A percentile compares a stretch with the other conserved stretches of the same genome.
Evolutionary conservation across 2,888 invertebrate species (phyloP).

Genomic region (Drosophila mayaguana): DNA sequence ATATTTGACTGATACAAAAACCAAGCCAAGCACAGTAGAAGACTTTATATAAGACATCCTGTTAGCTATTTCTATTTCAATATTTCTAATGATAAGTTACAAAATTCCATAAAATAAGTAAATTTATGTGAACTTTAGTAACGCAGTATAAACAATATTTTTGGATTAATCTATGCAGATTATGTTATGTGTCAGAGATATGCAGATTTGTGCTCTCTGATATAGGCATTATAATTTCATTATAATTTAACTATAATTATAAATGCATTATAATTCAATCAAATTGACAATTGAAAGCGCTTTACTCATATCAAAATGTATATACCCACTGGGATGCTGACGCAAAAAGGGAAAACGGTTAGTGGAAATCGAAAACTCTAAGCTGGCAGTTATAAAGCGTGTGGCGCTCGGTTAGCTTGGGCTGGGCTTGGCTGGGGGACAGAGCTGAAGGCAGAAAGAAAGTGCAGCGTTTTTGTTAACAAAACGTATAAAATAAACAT

Average conservation of each 20-base stretch:
- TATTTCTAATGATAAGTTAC: no score
- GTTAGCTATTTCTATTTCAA: no score
- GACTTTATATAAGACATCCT: no score
- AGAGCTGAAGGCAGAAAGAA: constrained; percentile 17
- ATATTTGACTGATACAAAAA: no score
- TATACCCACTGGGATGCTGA: neutral
- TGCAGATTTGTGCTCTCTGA: neutral
- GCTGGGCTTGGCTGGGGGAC: neutral
- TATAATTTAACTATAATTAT: neutral
- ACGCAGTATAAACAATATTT: no score
- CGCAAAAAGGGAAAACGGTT: neutral
- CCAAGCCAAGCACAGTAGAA: no score
- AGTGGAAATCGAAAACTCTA: constrained; percentile 2
- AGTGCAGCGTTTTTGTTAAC: constrained; percentile 32
- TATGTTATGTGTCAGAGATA: no score
- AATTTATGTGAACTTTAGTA: no score
- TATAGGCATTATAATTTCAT: neutral
- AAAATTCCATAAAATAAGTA: no score
- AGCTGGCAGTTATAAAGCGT: neutral
- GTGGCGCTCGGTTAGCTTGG: neutral
- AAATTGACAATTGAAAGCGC: neutral
- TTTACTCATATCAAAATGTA: neutral
- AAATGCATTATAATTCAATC: neutral
- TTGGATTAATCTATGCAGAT: no score
- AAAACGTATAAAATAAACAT: constrained; percentile 67